A percentile compares a stretch with the other conserved stretches of the same genome.
Conservation (phyloP, 2,797 vertebrate genomes). For the Intellagama lesueurii region DNA sequence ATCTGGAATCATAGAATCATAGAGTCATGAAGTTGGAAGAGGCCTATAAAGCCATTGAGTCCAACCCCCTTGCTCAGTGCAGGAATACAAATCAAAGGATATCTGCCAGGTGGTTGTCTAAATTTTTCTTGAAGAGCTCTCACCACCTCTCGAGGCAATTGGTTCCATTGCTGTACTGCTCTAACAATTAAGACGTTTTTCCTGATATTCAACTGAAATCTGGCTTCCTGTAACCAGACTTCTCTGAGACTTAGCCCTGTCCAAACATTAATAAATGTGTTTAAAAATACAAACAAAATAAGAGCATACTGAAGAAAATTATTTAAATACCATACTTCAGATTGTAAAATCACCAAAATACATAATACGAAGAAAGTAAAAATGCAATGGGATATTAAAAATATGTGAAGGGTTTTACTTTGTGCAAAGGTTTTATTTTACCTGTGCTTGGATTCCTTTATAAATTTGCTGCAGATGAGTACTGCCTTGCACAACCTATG, state of each 20-base stretch:
- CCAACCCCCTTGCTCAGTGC: no score
- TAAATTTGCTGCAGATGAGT: not conserved
- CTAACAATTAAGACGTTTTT: no score
- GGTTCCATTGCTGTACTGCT: no score
- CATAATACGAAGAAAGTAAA: not conserved
- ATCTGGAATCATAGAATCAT: not conserved
- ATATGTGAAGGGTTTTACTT: not conserved
- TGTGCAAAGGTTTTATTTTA: not conserved
- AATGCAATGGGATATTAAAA: not conserved
- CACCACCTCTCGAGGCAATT: no score
- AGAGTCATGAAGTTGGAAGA: no score
- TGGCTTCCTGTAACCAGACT: not conserved
- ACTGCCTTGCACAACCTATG: not conserved
- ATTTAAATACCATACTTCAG: not conserved
- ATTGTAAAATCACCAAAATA: not conserved
- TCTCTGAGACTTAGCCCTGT: not conserved
- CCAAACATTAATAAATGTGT: no score
- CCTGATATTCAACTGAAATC: no score
- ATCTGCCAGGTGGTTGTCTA: no score
- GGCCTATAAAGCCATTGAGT: no score
- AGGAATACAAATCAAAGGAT: no score
- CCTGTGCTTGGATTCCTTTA: not conserved
- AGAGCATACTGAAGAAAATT: not conserved
- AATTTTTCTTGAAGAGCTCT: no score
- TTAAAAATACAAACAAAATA: not conserved